A percentile compares a stretch with the other conserved stretches of the same genome.
These are phyloP conservation scores for Tiaroga cobitis DNA, from an alignment of 2,797 vertebrate species.

Conservation along the genomic window DNA sequence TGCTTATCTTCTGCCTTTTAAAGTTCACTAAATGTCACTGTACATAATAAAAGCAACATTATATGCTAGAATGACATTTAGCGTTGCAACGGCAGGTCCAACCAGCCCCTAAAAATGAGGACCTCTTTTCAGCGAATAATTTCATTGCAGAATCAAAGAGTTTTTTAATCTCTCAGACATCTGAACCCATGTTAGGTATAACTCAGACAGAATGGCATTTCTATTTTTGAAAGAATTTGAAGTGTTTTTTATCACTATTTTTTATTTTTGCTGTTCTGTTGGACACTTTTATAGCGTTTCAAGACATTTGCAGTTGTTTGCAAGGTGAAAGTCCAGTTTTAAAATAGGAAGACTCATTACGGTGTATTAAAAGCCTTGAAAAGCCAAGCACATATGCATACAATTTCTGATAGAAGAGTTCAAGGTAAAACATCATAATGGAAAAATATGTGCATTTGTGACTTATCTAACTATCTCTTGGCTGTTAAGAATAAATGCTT, in stretches of 20 bases:
- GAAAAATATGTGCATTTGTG: conserved; percentile 7
- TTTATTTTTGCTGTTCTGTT: not conserved
- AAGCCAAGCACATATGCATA: not conserved
- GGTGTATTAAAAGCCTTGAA: conserved; percentile 18
- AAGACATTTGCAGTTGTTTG: conserved; percentile 5
- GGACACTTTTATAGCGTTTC: conserved; percentile 1
- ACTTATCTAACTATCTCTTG: not conserved
- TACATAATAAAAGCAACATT: conserved; percentile 79
- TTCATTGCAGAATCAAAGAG: conserved; percentile 66
- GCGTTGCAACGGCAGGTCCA: conserved; percentile 66
- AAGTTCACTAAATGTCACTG: conserved; percentile 85
- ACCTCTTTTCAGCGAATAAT: conserved; percentile 65
- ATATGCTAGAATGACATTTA: conserved; percentile 79
- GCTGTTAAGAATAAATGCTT: not conserved
- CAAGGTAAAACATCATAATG: conserved; percentile 14
- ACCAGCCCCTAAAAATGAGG: conserved; percentile 59
- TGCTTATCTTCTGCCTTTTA: conserved; percentile 81
- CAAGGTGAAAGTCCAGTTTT: not conserved
- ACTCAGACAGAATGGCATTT: conserved; percentile 35
- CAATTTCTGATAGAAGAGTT: conserved; percentile 1
- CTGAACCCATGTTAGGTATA: conserved; percentile 32
- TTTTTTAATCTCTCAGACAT: conserved; percentile 36
- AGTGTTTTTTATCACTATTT: not conserved
- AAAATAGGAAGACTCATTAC: no score
- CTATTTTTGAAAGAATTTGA: conserved; percentile 16